Base-by-base conservation (phyloP, 2,888 invertebrate genomes). In the Andrena praecox region DNA sequence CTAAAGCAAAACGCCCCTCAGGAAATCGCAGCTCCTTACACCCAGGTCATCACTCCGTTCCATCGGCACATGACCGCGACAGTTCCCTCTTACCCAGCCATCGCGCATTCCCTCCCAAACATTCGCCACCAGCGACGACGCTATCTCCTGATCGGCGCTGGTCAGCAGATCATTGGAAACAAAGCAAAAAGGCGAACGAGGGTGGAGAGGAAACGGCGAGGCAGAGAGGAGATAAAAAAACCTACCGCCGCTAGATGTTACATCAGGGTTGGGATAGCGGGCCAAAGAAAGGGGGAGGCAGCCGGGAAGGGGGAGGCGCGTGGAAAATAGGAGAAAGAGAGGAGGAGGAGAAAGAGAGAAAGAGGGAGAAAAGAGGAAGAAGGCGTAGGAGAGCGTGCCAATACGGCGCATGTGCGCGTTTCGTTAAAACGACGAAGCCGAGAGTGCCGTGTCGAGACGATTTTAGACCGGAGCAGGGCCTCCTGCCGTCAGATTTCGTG, bases 391-490 rank as follows among this genome's bases (percentile, higher is more conserved):
- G 52, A 33, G 76, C 33, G 79, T 48, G 52, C 27, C 12, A 50
- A 54, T 10, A 87, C 66, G 33, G 91, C 91, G 91, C 91, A 91
- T 91, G 91, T 90, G 87, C 88, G 88, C 82, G 81, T 86, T 86
- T 87, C 87, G 87, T 89, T 87, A 89, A 89, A 89, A 89, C 89
- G 90, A 89, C 87, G 86, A 89, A 87, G 86, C 80, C 76, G 82
- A 88, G 85, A 84, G 87, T 71, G 75, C 82, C 64, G 89, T 82
- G 85, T 87, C 79, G 91, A 83, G 93, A 92, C 93, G 93, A 89
- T 93, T 93, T 93, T 93, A 93, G 93, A 92, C 83, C 92, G 89
- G 92, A 93, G 93, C 93, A 89, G 91, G 91, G 90, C 88, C 89
- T 89, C 91, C 87, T 88, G 86, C 88, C 89, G 90, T 90, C 90